These are phyloP conservation scores for Bufo bufo DNA, from an alignment of 2,113 vertebrate species.

Conservation along the genomic window DNA sequence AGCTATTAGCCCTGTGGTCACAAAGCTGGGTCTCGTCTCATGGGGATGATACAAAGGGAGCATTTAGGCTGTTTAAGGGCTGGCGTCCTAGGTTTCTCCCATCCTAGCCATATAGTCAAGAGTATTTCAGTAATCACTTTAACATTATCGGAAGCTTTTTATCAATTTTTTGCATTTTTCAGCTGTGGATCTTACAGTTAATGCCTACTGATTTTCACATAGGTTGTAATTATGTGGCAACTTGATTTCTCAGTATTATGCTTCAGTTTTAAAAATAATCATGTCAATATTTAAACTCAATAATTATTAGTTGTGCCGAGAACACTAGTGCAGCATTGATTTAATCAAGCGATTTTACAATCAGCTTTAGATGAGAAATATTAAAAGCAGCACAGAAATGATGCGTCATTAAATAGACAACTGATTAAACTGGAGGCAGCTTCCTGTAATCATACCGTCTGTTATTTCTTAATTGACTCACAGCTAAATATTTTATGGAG, in stretches of 20 bases:
- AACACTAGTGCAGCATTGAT: slow-evolving; percentile 31
- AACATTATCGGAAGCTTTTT: not conserved
- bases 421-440: slow-evolving; percentile 33
- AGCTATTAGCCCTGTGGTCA: no score
- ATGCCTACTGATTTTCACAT: not conserved
- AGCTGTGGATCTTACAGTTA: not conserved
- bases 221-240: not conserved
- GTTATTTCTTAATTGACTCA: slow-evolving; percentile 33
- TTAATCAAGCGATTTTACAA: slow-evolving; percentile 47
- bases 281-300: slow-evolving; percentile 1
- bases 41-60: not conserved
- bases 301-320: slow-evolving; percentile 27
- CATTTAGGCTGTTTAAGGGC: no score
- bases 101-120: not conserved
- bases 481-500: slow-evolving; percentile 42
- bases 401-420: slow-evolving; percentile 12
- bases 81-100: no score
- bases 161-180: not conserved
- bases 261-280: slow-evolving; percentile 31
- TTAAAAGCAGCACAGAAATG: slow-evolving; percentile 23
- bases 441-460: slow-evolving; percentile 37
- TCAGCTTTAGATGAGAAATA: slow-evolving; percentile 38
- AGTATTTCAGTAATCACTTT: not conserved
- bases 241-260: not conserved
- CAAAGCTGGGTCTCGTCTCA: not conserved